Evolutionary conservation across 2,888 invertebrate genomes (phyloP).

Genomic region (Euzetes globulus): DNA sequence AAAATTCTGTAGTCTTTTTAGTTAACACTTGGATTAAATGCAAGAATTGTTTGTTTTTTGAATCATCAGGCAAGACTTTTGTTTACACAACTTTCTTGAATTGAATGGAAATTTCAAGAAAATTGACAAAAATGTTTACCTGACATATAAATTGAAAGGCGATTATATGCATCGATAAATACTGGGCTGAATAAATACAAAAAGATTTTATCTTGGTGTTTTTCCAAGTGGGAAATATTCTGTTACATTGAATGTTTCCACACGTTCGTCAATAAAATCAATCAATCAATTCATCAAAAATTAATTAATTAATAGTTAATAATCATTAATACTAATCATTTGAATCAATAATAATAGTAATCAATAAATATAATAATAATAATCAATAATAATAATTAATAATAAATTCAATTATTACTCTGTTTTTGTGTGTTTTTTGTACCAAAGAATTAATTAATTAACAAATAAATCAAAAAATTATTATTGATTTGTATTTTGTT

Average conservation of each 20-base stretch:
- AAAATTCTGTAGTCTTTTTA: neutral
- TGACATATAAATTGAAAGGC: neutral
- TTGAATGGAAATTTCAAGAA: neutral
- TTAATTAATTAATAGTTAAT: constrained; percentile 7
- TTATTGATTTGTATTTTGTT: neutral
- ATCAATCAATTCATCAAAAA: neutral
- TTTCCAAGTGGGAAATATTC: neutral
- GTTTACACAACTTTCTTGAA: too few species aligned
- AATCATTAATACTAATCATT: neutral
- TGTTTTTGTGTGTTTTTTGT: constrained; percentile 8
- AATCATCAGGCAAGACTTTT: too few species aligned
- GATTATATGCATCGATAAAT: constrained; percentile 27
- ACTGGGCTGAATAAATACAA: constrained; percentile 2
- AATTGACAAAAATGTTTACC: neutral
- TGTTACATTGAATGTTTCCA: neutral
- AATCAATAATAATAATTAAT: neutral
- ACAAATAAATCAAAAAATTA: constrained; percentile 16
- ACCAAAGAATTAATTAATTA: constrained; percentile 10
- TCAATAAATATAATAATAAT: neutral
- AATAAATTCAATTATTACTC: neutral
- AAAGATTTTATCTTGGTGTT: neutral
- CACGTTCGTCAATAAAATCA: neutral
- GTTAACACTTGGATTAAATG: constrained; percentile 24
- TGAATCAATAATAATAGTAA: neutral
- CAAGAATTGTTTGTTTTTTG: neutral